phyloP scores from a whole-genome alignment of 1,140 invertebrate species.

The Eurosta solidaginis region DNA sequence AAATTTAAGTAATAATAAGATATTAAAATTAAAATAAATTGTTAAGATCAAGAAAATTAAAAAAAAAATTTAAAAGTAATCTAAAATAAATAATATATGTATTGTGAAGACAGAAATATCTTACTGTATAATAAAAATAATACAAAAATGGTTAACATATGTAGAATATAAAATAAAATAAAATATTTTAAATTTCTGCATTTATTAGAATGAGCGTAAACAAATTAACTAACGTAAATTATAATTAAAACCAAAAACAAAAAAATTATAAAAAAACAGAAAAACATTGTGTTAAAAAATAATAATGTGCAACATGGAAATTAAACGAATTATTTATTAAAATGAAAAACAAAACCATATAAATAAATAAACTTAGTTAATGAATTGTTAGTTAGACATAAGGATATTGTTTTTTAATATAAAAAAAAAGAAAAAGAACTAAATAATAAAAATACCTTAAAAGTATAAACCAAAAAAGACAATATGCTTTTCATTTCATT shows the following conservation, averaged over 20 bases:
- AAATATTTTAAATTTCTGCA: slow-evolving; percentile 46
- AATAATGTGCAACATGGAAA: not conserved
- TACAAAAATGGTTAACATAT: slow-evolving; percentile 33
- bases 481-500: not conserved
- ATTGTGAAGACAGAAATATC: too few species aligned
- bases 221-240: not conserved
- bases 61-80: not conserved
- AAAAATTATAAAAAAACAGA: not conserved
- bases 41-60: not conserved
- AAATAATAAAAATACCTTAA: slow-evolving; percentile 14
- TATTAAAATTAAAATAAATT: not conserved
- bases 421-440: too few species aligned
- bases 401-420: slow-evolving; percentile 31
- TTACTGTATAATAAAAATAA: not conserved
- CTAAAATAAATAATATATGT: slow-evolving; percentile 31
- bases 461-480: slow-evolving; percentile 10
- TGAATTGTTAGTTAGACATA: slow-evolving; percentile 30
- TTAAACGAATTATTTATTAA: slow-evolving; percentile 11
- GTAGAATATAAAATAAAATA: slow-evolving; percentile 16
- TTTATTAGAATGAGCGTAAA: slow-evolving; percentile 52
- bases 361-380: slow-evolving; percentile 28
- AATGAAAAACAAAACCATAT: too few species aligned
- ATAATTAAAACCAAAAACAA: not conserved
- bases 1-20: not conserved
- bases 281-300: not conserved